Conservation (phyloP, 2,113 vertebrate species). For the Varanus komodoensis region DNA sequence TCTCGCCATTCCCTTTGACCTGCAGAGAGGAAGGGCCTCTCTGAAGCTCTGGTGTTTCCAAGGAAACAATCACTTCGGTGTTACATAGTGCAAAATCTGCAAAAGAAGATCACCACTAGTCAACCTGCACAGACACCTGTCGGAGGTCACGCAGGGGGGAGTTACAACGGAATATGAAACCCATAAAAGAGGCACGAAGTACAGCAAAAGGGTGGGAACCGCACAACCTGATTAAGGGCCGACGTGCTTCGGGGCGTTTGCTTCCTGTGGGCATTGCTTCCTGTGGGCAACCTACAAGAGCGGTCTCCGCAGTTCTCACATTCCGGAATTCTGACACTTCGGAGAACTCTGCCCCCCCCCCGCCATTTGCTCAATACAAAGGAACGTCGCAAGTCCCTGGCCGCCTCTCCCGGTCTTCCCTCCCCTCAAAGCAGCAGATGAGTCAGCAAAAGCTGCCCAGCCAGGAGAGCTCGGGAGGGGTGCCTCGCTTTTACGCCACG, state of each 20-base stretch:
- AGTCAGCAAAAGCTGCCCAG: slow-evolving; percentile 5
- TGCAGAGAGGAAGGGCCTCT: slow-evolving; percentile 13
- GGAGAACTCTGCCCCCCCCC: too few relatives aligned
- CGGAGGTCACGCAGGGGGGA: neutral
- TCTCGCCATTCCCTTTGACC: neutral
- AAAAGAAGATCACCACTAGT: neutral
- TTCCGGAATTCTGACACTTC: too few relatives aligned
- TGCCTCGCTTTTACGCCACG: neutral
- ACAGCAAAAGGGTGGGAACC: too few relatives aligned
- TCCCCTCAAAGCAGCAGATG: neutral
- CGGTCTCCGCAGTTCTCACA: too few relatives aligned
- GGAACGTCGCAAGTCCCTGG: neutral
- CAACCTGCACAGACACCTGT: neutral
- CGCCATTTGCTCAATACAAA: neutral
- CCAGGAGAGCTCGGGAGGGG: neutral
- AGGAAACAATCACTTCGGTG: slow-evolving; percentile 53
- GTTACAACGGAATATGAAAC: neutral
- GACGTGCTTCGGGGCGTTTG: too few relatives aligned
- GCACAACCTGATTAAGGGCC: too few relatives aligned
- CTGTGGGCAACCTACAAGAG: too few relatives aligned
- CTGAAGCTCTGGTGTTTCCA: slow-evolving; percentile 28
- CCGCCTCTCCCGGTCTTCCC: neutral
- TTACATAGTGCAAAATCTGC: slow-evolving; percentile 67
- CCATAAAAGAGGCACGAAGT: neutral
- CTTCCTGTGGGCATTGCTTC: too few relatives aligned